Percentiles rank a stretch among this genome's conserved stretches.
These are phyloP conservation scores for Chanos chanos DNA, from an alignment of 2,797 vertebrate species.

Conservation along the genomic window DNA sequence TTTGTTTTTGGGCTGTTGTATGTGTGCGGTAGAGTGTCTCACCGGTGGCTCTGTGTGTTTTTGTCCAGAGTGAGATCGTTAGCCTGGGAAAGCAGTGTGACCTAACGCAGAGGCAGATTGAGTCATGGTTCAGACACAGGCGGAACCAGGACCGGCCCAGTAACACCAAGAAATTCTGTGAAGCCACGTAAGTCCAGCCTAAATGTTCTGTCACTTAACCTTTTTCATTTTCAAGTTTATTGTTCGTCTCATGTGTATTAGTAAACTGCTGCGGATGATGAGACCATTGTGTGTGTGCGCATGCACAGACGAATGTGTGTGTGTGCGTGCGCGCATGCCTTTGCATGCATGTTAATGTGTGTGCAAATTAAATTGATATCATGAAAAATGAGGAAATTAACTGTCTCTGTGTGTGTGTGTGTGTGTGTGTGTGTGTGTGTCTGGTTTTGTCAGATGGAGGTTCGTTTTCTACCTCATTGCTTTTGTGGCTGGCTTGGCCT, in stretches of 20 bases:
- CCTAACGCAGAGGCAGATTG: constrained; percentile 74
- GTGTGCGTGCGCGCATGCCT: too few relatives aligned
- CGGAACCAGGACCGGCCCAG: constrained; percentile 79
- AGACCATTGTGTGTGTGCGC: too few relatives aligned
- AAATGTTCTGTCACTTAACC: background rate
- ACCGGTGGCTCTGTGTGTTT: too few relatives aligned
- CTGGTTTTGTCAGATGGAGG: constrained; percentile 77
- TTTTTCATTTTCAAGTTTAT: too few relatives aligned
- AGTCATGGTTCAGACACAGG: constrained; percentile 83
- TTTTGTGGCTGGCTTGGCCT: constrained; percentile 72
- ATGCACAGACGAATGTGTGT: too few relatives aligned
- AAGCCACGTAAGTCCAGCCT: constrained; percentile 75
- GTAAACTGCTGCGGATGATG: too few relatives aligned
- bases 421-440: background rate
- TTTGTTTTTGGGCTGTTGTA: too few relatives aligned
- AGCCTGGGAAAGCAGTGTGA: constrained; percentile 70
- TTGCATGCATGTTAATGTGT: too few relatives aligned
- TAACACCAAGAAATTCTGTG: constrained; percentile 86
- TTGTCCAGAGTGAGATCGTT: constrained; percentile 57
- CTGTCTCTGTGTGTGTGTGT: background rate
- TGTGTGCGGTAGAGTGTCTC: too few relatives aligned
- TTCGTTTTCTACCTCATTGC: constrained; percentile 80
- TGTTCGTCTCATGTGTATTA: too few relatives aligned
- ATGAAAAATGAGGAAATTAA: too few relatives aligned
- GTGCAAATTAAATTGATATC: too few relatives aligned